These are phyloP conservation scores for Holocentrus rufus DNA, from an alignment of 2,797 vertebrate species.

Conservation along the genomic window DNA sequence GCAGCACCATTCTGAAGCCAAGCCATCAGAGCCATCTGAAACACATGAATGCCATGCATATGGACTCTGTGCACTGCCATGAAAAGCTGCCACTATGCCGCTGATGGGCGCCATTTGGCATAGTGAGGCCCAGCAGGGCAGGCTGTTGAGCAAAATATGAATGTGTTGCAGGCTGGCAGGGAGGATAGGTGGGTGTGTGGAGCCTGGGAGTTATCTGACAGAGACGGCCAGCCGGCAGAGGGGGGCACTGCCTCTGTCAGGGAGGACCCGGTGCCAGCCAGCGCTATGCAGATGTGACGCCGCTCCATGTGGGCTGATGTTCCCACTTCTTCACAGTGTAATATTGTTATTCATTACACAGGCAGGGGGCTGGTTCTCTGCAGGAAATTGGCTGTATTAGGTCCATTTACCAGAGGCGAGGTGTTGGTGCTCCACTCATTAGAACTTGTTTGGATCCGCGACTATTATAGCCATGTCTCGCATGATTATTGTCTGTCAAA, in stretches of 20 bases:
- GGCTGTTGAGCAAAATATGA: slow-evolving; percentile 57
- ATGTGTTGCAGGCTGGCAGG: slow-evolving; percentile 46
- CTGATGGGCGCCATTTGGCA: slow-evolving; percentile 54
- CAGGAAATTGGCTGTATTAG: slow-evolving; percentile 21
- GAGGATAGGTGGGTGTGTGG: slow-evolving; percentile 11
- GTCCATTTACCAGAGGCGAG: slow-evolving; percentile 29
- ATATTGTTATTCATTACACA: slow-evolving; percentile 26
- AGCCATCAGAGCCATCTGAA: slow-evolving; percentile 22
- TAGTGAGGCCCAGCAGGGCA: slow-evolving; percentile 60
- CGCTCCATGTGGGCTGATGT: slow-evolving; percentile 12
- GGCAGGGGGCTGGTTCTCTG: slow-evolving; percentile 11
- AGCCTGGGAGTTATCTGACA: slow-evolving; percentile 38
- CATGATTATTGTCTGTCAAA: slow-evolving; percentile 35
- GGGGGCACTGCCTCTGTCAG: slow-evolving; percentile 1
- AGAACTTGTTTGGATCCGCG: slow-evolving; percentile 19
- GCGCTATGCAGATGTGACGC: slow-evolving; percentile 28
- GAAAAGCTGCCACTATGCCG: slow-evolving; percentile 51
- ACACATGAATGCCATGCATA: slow-evolving; percentile 50
- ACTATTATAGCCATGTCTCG: slow-evolving; percentile 1
- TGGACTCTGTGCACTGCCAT: slow-evolving; percentile 36
- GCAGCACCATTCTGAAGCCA: slow-evolving; percentile 26
- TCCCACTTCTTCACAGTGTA: slow-evolving; percentile 20
- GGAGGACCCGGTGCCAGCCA: slow-evolving; percentile 13
- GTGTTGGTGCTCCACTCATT: slow-evolving; percentile 16
- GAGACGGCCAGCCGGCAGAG: slow-evolving; percentile 41